phyloP scores from a whole-genome alignment of 1,140 invertebrate genomes.

The Drosophila sp. region DNA sequence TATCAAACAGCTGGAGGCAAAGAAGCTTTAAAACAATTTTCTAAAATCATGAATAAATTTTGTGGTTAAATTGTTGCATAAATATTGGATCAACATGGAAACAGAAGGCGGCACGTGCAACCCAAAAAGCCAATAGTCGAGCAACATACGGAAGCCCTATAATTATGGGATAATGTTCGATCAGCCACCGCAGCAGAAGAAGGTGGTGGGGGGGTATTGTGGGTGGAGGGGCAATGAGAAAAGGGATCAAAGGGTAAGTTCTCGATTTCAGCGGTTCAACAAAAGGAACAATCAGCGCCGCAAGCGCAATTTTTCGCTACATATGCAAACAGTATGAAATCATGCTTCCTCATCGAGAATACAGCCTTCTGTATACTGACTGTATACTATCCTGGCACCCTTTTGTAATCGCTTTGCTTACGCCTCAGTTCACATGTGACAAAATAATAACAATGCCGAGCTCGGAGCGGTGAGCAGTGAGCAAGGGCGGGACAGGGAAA shows the following conservation, averaged over 20 bases:
- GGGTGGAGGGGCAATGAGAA: background rate
- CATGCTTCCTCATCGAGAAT: background rate
- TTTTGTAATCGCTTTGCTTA: conserved; percentile 76
- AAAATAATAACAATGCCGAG: conserved; percentile 72
- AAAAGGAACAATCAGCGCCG: conserved; percentile 83
- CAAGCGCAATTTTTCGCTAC: conserved; percentile 59
- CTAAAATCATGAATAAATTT: conserved; percentile 82
- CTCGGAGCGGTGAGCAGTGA: too few species aligned
- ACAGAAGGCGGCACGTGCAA: conserved; percentile 63
- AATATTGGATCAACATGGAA: conserved; percentile 68
- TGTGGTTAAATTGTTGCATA: conserved; percentile 84
- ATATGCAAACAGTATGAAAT: conserved; percentile 46
- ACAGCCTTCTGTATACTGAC: conserved; percentile 12
- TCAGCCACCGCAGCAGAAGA: conserved; percentile 30
- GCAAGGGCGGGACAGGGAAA: background rate
- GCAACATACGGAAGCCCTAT: conserved; percentile 74
- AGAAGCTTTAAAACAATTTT: conserved; percentile 71
- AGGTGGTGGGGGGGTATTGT: too few species aligned
- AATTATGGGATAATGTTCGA: conserved; percentile 84
- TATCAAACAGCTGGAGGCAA: background rate
- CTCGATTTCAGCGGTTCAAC: conserved; percentile 65
- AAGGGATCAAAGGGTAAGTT: conserved; percentile 80
- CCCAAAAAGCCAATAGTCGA: conserved; percentile 41
- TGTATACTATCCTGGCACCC: conserved; percentile 38
- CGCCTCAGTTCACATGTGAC: conserved; percentile 83